Conservation (phyloP, 2,113 vertebrate species). For the Barnardius zonarius region DNA sequence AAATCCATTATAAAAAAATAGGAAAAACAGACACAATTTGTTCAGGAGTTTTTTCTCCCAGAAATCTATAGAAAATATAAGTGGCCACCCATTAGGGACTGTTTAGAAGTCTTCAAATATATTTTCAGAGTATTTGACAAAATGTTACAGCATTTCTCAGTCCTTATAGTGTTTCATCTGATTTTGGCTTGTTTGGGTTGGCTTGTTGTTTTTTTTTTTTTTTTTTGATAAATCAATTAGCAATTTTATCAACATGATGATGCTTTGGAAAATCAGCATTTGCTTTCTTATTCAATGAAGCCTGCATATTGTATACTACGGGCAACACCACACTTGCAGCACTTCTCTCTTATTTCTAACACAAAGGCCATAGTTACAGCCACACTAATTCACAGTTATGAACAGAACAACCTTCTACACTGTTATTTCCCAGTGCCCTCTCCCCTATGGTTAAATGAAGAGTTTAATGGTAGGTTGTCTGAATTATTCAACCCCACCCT, state of each 20-base stretch:
- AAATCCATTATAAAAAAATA: not conserved
- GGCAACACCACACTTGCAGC: not conserved
- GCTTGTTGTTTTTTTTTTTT: not conserved
- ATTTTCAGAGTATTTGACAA: not conserved
- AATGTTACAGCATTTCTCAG: not conserved
- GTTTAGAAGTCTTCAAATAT: not conserved
- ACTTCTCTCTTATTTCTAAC: not conserved
- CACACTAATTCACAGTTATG: not conserved
- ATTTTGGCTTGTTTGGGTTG: not conserved
- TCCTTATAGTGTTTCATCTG: not conserved
- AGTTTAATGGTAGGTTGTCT: conserved; percentile 19
- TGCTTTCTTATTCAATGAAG: not conserved
- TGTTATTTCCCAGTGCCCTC: conserved; percentile 6
- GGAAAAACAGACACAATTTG: not conserved
- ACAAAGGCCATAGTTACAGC: not conserved
- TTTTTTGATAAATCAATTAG: not conserved
- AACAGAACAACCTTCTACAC: not conserved
- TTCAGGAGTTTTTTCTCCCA: not conserved
- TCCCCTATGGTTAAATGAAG: conserved; percentile 16
- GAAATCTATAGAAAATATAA: not conserved
- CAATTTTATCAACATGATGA: not conserved
- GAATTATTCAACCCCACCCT: conserved; percentile 3
- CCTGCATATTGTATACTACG: not conserved
- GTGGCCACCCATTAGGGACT: not conserved
- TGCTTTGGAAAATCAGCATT: not conserved